These are phyloP conservation scores for Podarcis cretensis DNA, from an alignment of 2,113 vertebrate species.

Conservation along the genomic window DNA sequence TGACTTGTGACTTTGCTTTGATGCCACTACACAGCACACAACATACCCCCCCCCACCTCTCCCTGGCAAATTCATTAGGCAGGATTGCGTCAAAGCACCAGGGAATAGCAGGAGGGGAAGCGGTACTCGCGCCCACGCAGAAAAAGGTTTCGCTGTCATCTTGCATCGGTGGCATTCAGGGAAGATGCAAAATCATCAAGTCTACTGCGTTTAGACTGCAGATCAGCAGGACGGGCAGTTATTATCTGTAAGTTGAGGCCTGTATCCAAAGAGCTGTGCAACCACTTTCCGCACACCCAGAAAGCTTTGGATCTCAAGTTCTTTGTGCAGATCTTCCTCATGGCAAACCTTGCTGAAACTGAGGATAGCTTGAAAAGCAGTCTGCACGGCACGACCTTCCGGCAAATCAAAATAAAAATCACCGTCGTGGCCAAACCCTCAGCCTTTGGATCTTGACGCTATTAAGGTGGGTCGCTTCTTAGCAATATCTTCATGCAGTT, in stretches of 20 bases:
- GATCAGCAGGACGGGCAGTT: neutral
- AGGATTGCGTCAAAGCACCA: neutral
- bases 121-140: neutral
- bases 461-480: neutral
- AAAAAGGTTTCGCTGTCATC: neutral
- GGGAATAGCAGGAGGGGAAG: neutral
- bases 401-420: neutral
- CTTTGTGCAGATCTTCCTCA: neutral
- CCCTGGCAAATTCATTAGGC: neutral
- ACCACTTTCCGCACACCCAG: too few species aligned
- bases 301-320: too few species aligned
- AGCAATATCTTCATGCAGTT: neutral
- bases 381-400: neutral
- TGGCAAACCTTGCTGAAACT: neutral
- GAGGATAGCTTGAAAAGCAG: neutral
- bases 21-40: accelerated
- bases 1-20: neutral
- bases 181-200: neutral
- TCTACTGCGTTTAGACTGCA: neutral
- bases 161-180: neutral
- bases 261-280: neutral
- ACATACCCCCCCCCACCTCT: neutral
- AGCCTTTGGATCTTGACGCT: neutral
- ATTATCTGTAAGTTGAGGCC: neutral
- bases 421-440: neutral